Percentiles rank a stretch among this genome's conserved stretches.
phyloP scores from a whole-genome alignment of 2,797 vertebrate species.

The Malurus leucopterus region DNA sequence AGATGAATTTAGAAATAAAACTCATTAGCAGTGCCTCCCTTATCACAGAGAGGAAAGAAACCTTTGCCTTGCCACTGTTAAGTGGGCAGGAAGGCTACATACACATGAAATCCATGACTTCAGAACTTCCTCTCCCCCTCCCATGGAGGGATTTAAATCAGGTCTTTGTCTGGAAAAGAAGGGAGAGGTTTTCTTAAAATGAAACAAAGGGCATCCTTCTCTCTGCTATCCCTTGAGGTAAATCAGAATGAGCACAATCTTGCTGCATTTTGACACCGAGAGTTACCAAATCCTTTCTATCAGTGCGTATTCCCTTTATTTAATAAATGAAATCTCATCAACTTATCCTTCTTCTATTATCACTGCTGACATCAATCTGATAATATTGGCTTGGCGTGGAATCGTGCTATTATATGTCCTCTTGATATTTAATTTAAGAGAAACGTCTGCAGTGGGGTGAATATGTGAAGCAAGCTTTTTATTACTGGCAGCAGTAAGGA shows the following conservation, averaged over 20 bases:
- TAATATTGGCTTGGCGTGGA: slow-evolving; percentile 73
- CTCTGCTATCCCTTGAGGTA: slow-evolving; percentile 13
- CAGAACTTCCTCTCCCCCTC: neutral
- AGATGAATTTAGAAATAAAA: neutral
- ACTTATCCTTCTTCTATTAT: slow-evolving; percentile 76
- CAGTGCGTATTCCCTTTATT: slow-evolving; percentile 57
- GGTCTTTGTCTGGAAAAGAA: neutral
- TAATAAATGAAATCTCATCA: slow-evolving; percentile 78
- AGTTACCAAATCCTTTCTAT: slow-evolving; percentile 50
- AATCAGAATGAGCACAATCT: neutral
- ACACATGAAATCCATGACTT: neutral
- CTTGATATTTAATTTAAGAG: slow-evolving; percentile 78
- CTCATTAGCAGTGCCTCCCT: neutral
- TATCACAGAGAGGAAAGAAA: neutral
- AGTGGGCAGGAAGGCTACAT: neutral
- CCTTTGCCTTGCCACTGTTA: neutral
- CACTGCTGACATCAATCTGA: slow-evolving; percentile 78
- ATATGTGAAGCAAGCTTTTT: slow-evolving; percentile 75
- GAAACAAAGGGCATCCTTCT: slow-evolving; percentile 6
- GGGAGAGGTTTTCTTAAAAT: neutral
- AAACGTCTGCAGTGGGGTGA: slow-evolving; percentile 66
- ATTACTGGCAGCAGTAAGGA: slow-evolving; percentile 75
- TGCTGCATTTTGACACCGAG: slow-evolving; percentile 19
- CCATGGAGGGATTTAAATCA: neutral
- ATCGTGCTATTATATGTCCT: slow-evolving; percentile 70